Evolutionary conservation across 2,888 invertebrate species (phyloP), one percentile per base, ranked within the genome.

Genomic region (Macaria notata): DNA sequence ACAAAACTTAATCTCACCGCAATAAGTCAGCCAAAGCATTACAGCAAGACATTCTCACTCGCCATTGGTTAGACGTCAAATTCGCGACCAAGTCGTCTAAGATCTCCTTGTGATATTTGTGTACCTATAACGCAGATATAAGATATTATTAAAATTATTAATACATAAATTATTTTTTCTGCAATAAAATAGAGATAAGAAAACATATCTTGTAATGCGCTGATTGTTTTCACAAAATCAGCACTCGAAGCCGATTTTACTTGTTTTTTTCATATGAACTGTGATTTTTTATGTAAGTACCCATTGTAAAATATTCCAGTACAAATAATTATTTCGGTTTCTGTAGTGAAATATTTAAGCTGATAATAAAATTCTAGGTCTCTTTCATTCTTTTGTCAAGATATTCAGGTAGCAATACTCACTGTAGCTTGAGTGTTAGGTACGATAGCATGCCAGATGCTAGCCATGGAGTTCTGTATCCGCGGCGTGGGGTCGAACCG

Each of bases 401-500:
- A 19, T 19, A 19, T 19, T 19, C 2, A 19, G 19, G 19, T 19
- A 19, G 19, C 19, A 19, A 19, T 36, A 64, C 92, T 91, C 76
- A 97, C 96, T 49, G 95, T 95, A 80, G 96, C 96, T 73, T 95
- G 95, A 3, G 96, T 95, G 74, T 97, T 97, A 9, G 94, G 93
- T 7, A 98, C 98, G 49, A 99, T 93, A 9, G 96, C 95, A 65
- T 96, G 95, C 98, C 98, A 99, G 73, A 99, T 98, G 73, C 96
- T 95, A 50, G 95, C 94, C 98, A 99, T 98, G 9, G 98, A 97
- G 78, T 95, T 94, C 83, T 98, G 98, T 68, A 98, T 96, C 76
- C 95, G 96, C 38, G 97, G 96, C 61, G 97, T 97, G 8, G 98
- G 98, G 85, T 99, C 98, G 84, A 97, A 98, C 78, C 98, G 96